Conservation (phyloP, 2,888 invertebrate genomes). For the Limnephilus marmoratus region DNA sequence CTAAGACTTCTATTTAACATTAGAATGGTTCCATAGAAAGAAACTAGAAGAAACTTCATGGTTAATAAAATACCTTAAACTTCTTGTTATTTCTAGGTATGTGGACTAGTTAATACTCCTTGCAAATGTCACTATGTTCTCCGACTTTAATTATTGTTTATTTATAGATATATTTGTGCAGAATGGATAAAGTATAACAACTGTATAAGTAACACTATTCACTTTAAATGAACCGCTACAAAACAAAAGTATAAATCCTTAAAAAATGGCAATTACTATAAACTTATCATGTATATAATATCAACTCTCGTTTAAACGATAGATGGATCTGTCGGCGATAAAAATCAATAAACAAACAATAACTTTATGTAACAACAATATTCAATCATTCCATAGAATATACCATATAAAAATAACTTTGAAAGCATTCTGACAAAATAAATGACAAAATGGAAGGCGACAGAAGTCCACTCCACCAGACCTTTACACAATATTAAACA, state of each 20-base stretch:
- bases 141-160: slow-evolving; percentile 54
- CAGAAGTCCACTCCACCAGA: slow-evolving; percentile 25
- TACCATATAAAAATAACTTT: slow-evolving; percentile 44
- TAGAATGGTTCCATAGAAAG: slow-evolving; percentile 38
- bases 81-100: slow-evolving; percentile 59
- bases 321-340: slow-evolving; percentile 2
- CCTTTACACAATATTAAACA: slow-evolving; percentile 10
- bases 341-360: slow-evolving; percentile 30
- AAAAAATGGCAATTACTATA: slow-evolving; percentile 43
- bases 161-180: slow-evolving; percentile 60
- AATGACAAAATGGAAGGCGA: slow-evolving; percentile 40
- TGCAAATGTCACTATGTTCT: slow-evolving; percentile 55
- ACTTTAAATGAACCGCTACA: slow-evolving; percentile 38
- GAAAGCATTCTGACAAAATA: slow-evolving; percentile 32
- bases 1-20: slow-evolving; percentile 39
- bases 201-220: slow-evolving; percentile 56
- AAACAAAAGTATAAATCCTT: slow-evolving; percentile 28
- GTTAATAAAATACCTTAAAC: slow-evolving; percentile 48
- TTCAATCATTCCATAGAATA: slow-evolving; percentile 30
- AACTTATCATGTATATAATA: slow-evolving; percentile 31
- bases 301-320: slow-evolving; percentile 16
- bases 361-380: slow-evolving; percentile 37
- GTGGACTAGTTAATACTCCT: slow-evolving; percentile 56
- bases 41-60: slow-evolving; percentile 37
- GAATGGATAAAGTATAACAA: slow-evolving; percentile 59